Conservation (phyloP, 2,888 invertebrate genomes). For the Periphyllus acericola region DNA sequence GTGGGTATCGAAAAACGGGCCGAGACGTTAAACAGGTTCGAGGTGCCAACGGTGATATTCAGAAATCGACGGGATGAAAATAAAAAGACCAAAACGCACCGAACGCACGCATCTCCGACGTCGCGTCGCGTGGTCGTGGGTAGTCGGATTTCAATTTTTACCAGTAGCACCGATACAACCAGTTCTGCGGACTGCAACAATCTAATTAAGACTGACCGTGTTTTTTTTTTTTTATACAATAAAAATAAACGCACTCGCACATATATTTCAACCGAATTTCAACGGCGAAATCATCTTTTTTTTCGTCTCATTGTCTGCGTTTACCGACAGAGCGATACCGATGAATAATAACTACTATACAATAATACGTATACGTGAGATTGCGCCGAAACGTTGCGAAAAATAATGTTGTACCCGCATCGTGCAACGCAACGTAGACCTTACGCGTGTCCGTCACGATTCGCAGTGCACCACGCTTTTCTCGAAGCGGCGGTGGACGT, state of each 20-base stretch:
- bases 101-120: neutral
- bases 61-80: constrained; percentile 1
- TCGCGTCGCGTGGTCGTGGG: neutral
- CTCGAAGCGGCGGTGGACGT: neutral
- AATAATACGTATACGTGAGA: too few relatives aligned
- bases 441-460: neutral
- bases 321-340: constrained; percentile 42
- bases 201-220: constrained; percentile 46
- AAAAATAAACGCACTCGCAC: neutral
- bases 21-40: constrained; percentile 34
- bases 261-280: neutral
- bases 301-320: constrained; percentile 32
- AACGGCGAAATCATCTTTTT: neutral
- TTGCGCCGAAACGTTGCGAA: neutral
- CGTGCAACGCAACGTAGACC: neutral
- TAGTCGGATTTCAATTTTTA: constrained; percentile 24
- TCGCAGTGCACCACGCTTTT: neutral
- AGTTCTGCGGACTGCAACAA: constrained; percentile 47
- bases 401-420: neutral
- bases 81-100: neutral
- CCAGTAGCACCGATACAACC: constrained; percentile 36
- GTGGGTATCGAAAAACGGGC: neutral
- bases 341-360: neutral
- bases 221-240: constrained; percentile 25
- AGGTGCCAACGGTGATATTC: constrained; percentile 41